These are phyloP conservation scores for Macrosiphum euphorbiae DNA, from an alignment of 2,888 invertebrate genomes.

Conservation along the genomic window DNA sequence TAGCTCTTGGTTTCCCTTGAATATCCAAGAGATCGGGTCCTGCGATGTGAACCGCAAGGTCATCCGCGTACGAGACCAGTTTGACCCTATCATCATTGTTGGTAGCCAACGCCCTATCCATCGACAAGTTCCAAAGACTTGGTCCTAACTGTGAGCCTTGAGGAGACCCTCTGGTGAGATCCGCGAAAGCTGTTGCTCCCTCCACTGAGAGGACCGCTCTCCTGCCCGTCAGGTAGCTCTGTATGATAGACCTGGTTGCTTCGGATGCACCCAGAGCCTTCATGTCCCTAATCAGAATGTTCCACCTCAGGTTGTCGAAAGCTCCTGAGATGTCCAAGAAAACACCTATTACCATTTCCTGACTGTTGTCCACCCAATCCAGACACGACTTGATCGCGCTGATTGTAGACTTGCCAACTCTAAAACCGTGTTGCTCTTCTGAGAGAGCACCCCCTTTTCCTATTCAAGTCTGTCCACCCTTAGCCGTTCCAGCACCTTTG, in stretches of 20 bases:
- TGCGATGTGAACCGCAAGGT: slow-evolving; percentile 4
- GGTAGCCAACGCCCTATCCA: slow-evolving; percentile 1
- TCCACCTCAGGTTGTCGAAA: slow-evolving; percentile 19
- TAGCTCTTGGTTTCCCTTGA: not conserved
- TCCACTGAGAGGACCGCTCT: slow-evolving; percentile 15
- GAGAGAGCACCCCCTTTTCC: not conserved
- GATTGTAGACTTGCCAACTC: not conserved
- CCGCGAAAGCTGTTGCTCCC: not conserved
- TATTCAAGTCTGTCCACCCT: not conserved
- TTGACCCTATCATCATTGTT: not conserved
- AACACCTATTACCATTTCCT: not conserved
- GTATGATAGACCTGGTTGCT: not conserved
- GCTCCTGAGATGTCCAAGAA: slow-evolving; percentile 36
- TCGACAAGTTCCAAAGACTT: not conserved
- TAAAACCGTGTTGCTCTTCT: slow-evolving; percentile 10
- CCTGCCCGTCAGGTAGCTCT: not conserved
- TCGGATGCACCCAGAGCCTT: not conserved
- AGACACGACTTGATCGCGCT: too few species aligned
- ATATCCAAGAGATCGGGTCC: not conserved
- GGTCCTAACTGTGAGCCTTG: slow-evolving; percentile 38
- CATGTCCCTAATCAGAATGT: not conserved
- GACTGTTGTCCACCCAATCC: not conserved
- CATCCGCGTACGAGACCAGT: not conserved
- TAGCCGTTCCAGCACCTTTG: slow-evolving; percentile 48
- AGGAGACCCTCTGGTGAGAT: slow-evolving; percentile 4